Evolutionary conservation across 2,888 invertebrate genomes (phyloP), one percentile per base, ranked within the genome.

Genomic region (Gandaritis pyraliata): DNA sequence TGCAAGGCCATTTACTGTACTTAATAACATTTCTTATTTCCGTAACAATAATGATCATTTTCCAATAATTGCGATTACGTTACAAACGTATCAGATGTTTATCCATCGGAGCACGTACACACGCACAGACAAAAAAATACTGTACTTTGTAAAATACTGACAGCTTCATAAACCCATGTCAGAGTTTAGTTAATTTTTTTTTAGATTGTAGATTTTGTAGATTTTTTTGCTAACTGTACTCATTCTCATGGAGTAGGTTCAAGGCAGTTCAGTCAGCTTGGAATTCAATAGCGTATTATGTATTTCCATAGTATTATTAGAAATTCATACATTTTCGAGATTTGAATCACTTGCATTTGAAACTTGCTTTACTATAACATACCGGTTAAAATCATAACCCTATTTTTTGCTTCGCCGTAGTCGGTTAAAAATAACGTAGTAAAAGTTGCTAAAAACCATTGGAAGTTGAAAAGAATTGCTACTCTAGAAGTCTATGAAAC

Each of bases 71-170:
- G 0, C 16, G 16, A 12, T 30, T 18, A n/a, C 38, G 30, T 15
- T 15, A 15, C 39, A 16, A 60, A 53, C 12, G 33, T 51, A 38
- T 16, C 38, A 50, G 47, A 64, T 38, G 48, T 58, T 57, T 64
- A 55, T 46, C 43, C 33, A 55, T 38, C n/a, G 48, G n/a, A 33
- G 51, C 63, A 58, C 58, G 58, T 58, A 51, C 39, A 46, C 12
- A 50, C 41, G 48, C 43, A 50, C 46, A 45, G n/a, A 56, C 30
- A 56, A 46, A 15, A 48, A 13, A 39, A 12, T 15, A 39, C 13
- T 16, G 33, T 23, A 2, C 23, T 3, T 1, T 23, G 23, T 1
- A 2, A 23, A 23, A 16, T 43, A 43, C 16, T 16, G 43, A 16
- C 16, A 43, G 43, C 43, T 8, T 43, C 16, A 16, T 43, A 16